Evolutionary conservation across 2,888 invertebrate species (phyloP).

Genomic region (Drosophila tanythrix): DNA sequence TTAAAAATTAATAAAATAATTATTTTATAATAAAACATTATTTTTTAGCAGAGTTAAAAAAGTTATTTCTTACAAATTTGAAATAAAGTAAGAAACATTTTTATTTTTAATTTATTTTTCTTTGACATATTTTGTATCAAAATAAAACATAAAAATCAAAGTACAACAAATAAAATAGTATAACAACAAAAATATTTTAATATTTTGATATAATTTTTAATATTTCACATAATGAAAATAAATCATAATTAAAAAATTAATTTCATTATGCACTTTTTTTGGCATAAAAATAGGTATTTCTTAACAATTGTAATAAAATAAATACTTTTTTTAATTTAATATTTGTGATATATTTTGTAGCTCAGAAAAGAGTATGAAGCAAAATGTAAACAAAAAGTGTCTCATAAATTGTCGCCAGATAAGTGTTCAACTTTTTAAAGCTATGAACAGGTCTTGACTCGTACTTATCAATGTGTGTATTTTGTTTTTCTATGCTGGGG

Average conservation of each 20-base stretch:
- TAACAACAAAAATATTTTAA: not conserved
- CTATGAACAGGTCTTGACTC: constrained; percentile 53
- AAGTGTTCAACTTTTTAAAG: constrained; percentile 47
- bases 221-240: not conserved
- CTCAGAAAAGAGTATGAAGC: not conserved
- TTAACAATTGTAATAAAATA: not conserved
- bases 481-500: constrained; percentile 1
- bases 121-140: not conserved
- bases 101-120: not conserved
- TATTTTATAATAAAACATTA: not conserved
- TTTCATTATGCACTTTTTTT: not conserved
- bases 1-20: not conserved
- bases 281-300: not conserved
- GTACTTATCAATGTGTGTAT: constrained; percentile 31
- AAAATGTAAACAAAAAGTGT: constrained; percentile 43
- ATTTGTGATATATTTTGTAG: not conserved
- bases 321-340: not conserved
- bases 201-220: not conserved
- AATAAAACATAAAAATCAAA: not conserved
- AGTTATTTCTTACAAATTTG: not conserved
- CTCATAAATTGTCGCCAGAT: constrained; percentile 68
- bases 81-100: too few species aligned
- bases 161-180: too few species aligned
- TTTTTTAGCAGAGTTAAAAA: not conserved
- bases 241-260: not conserved